These are phyloP conservation scores for Gambusia affinis DNA, from an alignment of 2,113 vertebrate species.

Conservation along the genomic window DNA sequence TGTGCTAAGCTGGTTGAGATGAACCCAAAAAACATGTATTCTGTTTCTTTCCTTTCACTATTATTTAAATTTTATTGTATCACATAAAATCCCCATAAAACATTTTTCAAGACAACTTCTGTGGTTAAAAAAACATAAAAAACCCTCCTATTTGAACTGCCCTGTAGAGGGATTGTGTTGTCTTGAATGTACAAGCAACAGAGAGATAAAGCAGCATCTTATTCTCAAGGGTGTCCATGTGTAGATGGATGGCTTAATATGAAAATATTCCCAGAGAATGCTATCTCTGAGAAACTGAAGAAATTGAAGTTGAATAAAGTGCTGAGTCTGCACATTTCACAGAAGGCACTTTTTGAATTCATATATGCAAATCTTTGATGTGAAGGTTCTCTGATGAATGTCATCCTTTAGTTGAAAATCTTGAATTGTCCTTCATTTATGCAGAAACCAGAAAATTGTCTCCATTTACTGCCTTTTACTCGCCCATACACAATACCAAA, in stretches of 20 bases:
- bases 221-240: conserved; percentile 13
- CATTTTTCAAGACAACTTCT: too few species aligned
- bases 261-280: conserved; percentile 14
- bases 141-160: not conserved
- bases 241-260: conserved; percentile 15
- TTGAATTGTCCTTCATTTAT: conserved; percentile 25
- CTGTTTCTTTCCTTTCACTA: too few species aligned
- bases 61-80: too few species aligned
- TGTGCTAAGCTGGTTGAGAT: too few species aligned
- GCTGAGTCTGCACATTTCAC: conserved; percentile 27
- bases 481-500: conserved; percentile 7
- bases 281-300: not conserved
- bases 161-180: not conserved
- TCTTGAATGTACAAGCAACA: not conserved
- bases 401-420: conserved; percentile 23
- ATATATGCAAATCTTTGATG: conserved; percentile 51
- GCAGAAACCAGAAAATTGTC: conserved; percentile 11
- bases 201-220: not conserved
- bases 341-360: conserved; percentile 31
- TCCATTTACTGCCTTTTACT: conserved; percentile 12
- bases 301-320: conserved; percentile 23
- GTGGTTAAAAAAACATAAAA: too few species aligned
- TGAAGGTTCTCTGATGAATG: conserved; percentile 34
- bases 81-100: too few species aligned
- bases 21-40: too few species aligned